Base-by-base conservation (phyloP, 1,140 invertebrate genomes). In the Asobara japonica region DNA sequence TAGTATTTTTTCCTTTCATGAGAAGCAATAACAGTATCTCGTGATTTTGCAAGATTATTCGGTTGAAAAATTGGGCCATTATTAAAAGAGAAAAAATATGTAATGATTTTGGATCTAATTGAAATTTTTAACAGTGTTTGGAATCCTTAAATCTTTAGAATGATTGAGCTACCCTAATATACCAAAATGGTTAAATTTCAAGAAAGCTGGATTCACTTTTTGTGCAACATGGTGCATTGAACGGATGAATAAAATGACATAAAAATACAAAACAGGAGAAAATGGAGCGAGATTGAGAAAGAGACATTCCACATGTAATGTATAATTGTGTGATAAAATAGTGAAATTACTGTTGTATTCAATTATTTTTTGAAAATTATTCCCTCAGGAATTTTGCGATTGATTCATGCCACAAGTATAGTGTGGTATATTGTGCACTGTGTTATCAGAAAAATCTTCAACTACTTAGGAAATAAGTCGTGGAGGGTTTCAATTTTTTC, bases 351-450 rank as follows among this genome's bases (percentile, higher is more conserved):
- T 56, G 22, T 65, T n/a, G n/a, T n/a, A n/a, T n/a, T 69, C n/a
- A 45, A 45, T 62, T 25, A 33, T 65, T 45, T 38, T 67, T 31
- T 8, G 20, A 31, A 11, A 8, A 25, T 29, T 7, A 48, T 51
- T 18, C 31, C n/a, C 22, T 22, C n/a, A 38, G 8, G n/a, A 78
- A 70, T 74, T 74, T 60, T 56, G 51, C 25, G 10, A 13, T 62
- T 25, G 78, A 80, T 79, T 64, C 82, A 83, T 83, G 82, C 82
- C 74, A 77, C 76, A 82, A 79, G 79, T 80, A 76, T 13, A 79
- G 78, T 83, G 79, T 76, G 65, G 68, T 80, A 70, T 30, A 61
- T 71, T 67, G 82, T 83, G 82, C 82, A 79, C 72, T 76, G 80
- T 81, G 80, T 83, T 62, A 61, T 38, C n/a, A 65, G 33, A 76